Evolutionary conservation across 2,113 vertebrate species (phyloP).

Genomic region (Vicugna pacos): DNA sequence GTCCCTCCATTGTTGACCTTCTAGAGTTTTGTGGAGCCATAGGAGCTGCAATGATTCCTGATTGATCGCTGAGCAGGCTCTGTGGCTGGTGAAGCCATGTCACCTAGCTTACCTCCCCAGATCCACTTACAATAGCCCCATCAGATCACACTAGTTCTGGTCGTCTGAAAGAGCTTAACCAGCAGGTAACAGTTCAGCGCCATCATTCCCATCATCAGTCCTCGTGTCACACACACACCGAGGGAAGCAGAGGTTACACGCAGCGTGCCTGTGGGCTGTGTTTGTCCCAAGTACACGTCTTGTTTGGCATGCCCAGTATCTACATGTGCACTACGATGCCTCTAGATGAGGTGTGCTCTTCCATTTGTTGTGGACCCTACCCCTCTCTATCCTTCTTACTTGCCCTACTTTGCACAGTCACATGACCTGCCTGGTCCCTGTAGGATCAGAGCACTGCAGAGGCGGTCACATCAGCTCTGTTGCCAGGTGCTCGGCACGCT

Average conservation of each 20-base stretch:
- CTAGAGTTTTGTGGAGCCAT: background rate
- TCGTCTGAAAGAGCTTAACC: background rate
- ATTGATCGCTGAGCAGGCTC: background rate
- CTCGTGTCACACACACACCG: background rate
- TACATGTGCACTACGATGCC: background rate
- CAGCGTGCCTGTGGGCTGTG: background rate
- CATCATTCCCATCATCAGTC: background rate
- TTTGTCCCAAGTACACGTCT: background rate
- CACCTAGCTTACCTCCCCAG: background rate
- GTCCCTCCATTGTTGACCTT: too few species aligned
- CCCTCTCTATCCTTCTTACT: background rate
- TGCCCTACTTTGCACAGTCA: background rate
- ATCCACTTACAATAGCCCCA: background rate
- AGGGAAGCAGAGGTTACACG: background rate
- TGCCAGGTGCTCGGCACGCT: fast-evolving
- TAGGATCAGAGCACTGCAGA: background rate
- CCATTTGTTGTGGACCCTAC: background rate
- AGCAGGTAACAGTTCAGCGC: background rate
- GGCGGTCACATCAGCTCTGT: background rate
- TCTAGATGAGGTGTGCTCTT: background rate
- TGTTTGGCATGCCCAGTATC: background rate
- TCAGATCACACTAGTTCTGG: background rate
- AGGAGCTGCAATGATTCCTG: background rate
- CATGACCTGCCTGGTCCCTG: background rate
- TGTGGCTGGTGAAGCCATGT: background rate